Evolutionary conservation across 2,888 invertebrate genomes (phyloP).

Genomic region (Steinernema carpocapsae): DNA sequence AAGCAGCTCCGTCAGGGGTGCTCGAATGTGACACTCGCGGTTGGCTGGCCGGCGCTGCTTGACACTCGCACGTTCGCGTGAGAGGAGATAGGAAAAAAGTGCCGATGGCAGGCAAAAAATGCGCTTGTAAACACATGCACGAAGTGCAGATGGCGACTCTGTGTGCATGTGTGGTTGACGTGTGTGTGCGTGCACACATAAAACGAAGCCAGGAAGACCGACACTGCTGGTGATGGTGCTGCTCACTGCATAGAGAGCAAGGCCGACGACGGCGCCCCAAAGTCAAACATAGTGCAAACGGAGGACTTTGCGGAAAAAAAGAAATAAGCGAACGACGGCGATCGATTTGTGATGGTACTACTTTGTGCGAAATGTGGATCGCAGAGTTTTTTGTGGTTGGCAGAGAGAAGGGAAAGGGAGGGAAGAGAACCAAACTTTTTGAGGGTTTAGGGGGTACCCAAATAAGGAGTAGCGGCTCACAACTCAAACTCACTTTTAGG

Average conservation of each 20-base stretch:
- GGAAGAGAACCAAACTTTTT: no score
- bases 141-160: slow-evolving; percentile 11
- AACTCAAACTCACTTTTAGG: no score
- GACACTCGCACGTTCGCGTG: no score
- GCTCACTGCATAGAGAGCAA: neutral
- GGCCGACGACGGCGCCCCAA: neutral
- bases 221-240: no score
- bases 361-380: no score
- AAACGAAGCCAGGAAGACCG: neutral
- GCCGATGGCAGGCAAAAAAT: neutral
- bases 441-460: no score
- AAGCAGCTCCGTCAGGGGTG: no score
- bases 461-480: no score
- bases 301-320: slow-evolving; percentile 7
- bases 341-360: slow-evolving; percentile 16
- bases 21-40: no score
- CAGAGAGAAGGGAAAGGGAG: no score
- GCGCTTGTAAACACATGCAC: slow-evolving; percentile 18
- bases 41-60: no score
- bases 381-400: neutral
- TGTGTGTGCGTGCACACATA: slow-evolving; percentile 7
- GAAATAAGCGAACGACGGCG: slow-evolving; percentile 21
- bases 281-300: slow-evolving; percentile 28
- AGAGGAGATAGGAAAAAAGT: neutral
- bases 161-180: neutral